phyloP scores from a whole-genome alignment of 2,888 invertebrate species.

The Spicauda simplicius region DNA sequence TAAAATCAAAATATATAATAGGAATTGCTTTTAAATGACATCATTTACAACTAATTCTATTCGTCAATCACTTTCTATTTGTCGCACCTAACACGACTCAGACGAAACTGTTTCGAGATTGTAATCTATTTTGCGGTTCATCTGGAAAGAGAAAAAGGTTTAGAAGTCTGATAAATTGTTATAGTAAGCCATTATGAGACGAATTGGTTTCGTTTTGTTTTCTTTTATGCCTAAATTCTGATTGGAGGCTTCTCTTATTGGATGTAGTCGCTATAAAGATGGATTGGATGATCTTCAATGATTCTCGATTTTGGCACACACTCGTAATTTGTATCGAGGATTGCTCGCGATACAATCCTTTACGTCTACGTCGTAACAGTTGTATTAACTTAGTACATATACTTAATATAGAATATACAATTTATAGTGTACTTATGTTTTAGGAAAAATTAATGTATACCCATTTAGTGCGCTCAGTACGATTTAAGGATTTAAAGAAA shows the following conservation, averaged over 20 bases:
- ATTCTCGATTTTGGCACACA: not conserved
- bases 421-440: too few species aligned
- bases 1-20: not conserved
- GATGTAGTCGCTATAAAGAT: not conserved
- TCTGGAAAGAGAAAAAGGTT: conserved; percentile 1
- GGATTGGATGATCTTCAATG: not conserved
- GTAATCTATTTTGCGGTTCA: conserved; percentile 14
- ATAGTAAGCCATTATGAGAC: conserved; percentile 1
- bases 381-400: too few species aligned
- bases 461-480: too few species aligned
- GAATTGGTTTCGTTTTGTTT: conserved; percentile 5
- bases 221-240: not conserved
- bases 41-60: not conserved
- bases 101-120: conserved; percentile 1
- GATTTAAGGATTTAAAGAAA: too few species aligned
- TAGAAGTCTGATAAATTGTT: not conserved
- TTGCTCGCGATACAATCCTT: too few species aligned
- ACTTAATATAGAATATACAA: too few species aligned
- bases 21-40: not conserved
- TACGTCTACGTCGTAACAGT: too few species aligned
- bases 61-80: not conserved
- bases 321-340: too few species aligned
- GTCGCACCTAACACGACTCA: not conserved
- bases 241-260: conserved; percentile 3
- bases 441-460: too few species aligned